These are phyloP conservation scores for Bathynomus jamesi DNA, from an alignment of 1,140 invertebrate species.

Conservation along the genomic window DNA sequence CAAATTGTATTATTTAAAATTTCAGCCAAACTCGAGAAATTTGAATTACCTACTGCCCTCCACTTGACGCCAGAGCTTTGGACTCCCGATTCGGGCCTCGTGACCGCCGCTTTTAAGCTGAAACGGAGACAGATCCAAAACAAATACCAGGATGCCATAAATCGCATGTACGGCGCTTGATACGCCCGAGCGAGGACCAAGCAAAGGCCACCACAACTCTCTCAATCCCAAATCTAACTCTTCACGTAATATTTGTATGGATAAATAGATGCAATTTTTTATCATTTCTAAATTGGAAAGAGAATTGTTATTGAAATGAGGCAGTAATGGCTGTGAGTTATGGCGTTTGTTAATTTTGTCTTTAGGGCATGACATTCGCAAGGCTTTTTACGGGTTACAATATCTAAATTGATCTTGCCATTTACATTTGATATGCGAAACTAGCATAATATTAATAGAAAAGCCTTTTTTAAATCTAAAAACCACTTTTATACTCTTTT, in stretches of 20 bases:
- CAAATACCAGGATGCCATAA: constrained; percentile 81
- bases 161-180: constrained; percentile 68
- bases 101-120: constrained; percentile 92
- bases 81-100: constrained; percentile 93
- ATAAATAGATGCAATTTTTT: not conserved
- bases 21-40: constrained; percentile 27
- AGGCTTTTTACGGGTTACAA: too few relatives aligned
- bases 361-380: too few relatives aligned
- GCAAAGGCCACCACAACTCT: not conserved
- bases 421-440: too few relatives aligned
- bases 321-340: too few relatives aligned
- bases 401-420: too few relatives aligned
- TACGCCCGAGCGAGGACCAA: not conserved
- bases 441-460: too few relatives aligned
- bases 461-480: too few relatives aligned
- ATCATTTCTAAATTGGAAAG: not conserved
- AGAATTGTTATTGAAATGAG: too few relatives aligned
- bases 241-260: too few relatives aligned
- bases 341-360: too few relatives aligned
- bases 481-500: too few relatives aligned
- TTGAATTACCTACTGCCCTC: constrained; percentile 79
- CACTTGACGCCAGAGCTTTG: constrained; percentile 82
- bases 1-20: constrained; percentile 5
- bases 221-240: not conserved
- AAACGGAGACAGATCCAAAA: constrained; percentile 93